Evolutionary conservation across 2,888 invertebrate species (phyloP).

Genomic region (Dromius quadrimaculatus): DNA sequence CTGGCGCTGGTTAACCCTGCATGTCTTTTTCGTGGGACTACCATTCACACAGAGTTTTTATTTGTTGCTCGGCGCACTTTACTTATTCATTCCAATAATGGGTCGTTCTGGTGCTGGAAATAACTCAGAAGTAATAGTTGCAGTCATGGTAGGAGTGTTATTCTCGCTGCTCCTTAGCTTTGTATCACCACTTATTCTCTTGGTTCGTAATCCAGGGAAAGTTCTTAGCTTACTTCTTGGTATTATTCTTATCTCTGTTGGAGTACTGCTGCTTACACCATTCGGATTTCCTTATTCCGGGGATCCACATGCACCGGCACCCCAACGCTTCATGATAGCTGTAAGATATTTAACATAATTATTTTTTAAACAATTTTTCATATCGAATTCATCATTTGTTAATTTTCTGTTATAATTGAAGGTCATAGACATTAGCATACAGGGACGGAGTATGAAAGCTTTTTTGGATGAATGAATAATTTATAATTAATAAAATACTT

Average conservation of each 20-base stretch:
- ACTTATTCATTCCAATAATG: constrained; percentile 84
- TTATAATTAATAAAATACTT: not conserved
- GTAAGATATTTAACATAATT: constrained; percentile 66
- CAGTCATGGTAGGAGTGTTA: constrained; percentile 67
- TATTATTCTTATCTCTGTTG: constrained; percentile 69
- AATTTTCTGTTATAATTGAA: not conserved
- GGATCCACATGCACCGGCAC: constrained; percentile 72
- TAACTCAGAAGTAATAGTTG: constrained; percentile 78
- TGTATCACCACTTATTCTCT: constrained; percentile 66
- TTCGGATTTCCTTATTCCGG: constrained; percentile 82
- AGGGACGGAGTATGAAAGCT: no score
- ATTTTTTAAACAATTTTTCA: constrained; percentile 52
- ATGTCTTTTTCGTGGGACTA: constrained; percentile 69
- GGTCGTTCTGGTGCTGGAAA: constrained; percentile 79
- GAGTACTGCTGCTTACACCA: constrained; percentile 74
- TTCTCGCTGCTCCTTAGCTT: constrained; percentile 68
- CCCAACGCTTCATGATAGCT: constrained; percentile 82
- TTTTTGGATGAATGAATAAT: not conserved
- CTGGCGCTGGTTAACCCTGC: constrained; percentile 70
- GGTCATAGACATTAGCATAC: no score
- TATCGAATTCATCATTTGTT: not conserved
- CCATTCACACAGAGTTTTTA: constrained; percentile 79
- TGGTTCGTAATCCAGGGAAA: constrained; percentile 67
- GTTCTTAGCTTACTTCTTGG: constrained; percentile 70
- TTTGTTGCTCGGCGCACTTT: constrained; percentile 76